Evolutionary conservation across 2,797 vertebrate genomes (phyloP).

Genomic region (Heterohyrax brucei): DNA sequence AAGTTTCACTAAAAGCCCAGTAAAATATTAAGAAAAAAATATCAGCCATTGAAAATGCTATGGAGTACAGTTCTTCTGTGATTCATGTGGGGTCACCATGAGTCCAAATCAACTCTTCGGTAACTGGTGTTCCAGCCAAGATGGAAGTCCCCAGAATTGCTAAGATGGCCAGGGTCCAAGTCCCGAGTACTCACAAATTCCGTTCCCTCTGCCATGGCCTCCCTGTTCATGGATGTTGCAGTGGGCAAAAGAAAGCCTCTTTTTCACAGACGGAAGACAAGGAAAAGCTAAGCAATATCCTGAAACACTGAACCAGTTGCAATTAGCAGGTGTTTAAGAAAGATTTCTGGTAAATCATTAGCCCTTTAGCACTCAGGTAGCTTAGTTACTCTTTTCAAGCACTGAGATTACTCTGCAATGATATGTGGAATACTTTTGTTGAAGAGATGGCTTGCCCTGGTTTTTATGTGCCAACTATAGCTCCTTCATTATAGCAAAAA

Average conservation of each 20-base stretch:
- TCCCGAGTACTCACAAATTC: not conserved
- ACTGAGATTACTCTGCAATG: not conserved
- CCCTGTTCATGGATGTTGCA: not conserved
- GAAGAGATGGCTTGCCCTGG: not conserved
- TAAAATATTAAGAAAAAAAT: not conserved
- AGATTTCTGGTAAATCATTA: constrained; percentile 19
- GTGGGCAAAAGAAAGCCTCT: not conserved
- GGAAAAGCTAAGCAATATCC: not conserved
- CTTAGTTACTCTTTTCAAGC: not conserved
- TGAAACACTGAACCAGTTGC: not conserved
- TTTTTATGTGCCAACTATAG: not conserved
- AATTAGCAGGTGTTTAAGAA: not conserved
- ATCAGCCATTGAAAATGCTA: not conserved
- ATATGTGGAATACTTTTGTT: not conserved
- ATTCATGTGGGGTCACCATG: not conserved
- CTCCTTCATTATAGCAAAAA: not conserved
- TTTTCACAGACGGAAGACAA: not conserved
- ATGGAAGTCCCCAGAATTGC: not conserved
- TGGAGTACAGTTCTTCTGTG: not conserved
- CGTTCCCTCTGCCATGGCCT: not conserved
- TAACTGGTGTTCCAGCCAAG: not conserved
- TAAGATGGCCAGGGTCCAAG: no score
- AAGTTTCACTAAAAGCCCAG: no score
- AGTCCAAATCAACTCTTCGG: not conserved
- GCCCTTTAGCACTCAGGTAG: not conserved